phyloP scores from a whole-genome alignment of 2,797 vertebrate genomes.

The Yasuhikotakia modesta region DNA sequence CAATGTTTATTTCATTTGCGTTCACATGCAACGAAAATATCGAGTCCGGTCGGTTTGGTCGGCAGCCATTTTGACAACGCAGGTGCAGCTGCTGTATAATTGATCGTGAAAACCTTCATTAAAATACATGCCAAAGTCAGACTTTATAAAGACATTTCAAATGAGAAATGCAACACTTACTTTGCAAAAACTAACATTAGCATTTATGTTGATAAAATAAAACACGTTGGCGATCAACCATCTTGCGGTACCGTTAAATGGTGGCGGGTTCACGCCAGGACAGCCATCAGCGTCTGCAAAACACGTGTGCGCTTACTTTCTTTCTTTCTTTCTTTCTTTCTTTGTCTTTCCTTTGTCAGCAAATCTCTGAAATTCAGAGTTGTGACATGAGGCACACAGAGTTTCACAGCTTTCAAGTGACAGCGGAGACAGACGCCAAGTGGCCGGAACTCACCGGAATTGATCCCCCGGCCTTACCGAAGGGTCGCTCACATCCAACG shows the following conservation, averaged over 20 bases:
- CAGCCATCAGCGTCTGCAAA: not conserved
- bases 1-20: too few relatives aligned
- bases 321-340: not conserved
- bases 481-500: constrained; percentile 69
- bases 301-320: not conserved
- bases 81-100: too few relatives aligned
- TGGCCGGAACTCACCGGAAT: constrained; percentile 61
- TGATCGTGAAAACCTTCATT: too few relatives aligned
- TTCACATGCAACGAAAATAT: too few relatives aligned
- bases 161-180: too few relatives aligned
- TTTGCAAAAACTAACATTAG: too few relatives aligned
- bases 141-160: too few relatives aligned
- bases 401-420: constrained; percentile 44
- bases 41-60: too few relatives aligned
- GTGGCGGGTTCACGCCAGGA: constrained; percentile 30
- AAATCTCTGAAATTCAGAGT: constrained; percentile 55
- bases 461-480: constrained; percentile 53
- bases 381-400: constrained; percentile 47
- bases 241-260: constrained; percentile 1
- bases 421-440: constrained; percentile 31
- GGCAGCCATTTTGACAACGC: too few relatives aligned
- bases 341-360: constrained; percentile 21
- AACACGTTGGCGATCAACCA: constrained; percentile 41
- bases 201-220: constrained; percentile 64
- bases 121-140: too few relatives aligned